A percentile compares a stretch with the other conserved stretches of the same genome.
Conservation (phyloP, 1,140 invertebrate genomes). For the Sipha flava region DNA sequence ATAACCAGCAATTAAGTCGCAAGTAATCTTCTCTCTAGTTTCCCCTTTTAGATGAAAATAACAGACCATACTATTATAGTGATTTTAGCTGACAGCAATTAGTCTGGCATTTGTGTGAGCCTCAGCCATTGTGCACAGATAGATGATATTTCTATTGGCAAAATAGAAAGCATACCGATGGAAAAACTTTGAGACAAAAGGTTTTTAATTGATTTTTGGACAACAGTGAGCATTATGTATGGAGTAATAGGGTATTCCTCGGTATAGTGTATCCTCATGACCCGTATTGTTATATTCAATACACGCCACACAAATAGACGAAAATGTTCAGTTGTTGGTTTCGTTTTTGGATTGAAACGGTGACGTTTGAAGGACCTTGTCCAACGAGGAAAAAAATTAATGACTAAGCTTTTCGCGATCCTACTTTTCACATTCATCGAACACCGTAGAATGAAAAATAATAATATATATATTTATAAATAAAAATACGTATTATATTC, state of each 20-base stretch:
- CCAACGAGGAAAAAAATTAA: no score
- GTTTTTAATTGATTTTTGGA: not conserved
- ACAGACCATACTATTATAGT: not conserved
- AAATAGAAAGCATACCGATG: not conserved
- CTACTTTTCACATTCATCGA: no score
- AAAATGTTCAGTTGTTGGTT: no score
- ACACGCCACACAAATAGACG: no score
- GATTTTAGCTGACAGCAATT: not conserved
- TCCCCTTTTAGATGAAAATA: not conserved
- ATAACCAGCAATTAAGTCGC: not conserved
- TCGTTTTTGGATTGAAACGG: no score
- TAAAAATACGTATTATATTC: no score
- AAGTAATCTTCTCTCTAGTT: not conserved
- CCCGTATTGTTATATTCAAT: no score
- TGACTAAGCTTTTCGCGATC: no score
- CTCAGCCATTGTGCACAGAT: not conserved
- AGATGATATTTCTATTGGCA: not conserved
- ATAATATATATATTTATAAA: no score
- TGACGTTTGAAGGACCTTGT: no score
- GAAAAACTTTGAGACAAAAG: not conserved
- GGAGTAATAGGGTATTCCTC: not conserved
- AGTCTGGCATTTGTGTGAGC: not conserved
- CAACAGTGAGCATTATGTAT: not conserved
- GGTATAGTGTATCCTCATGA: no score
- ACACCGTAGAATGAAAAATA: no score